Evolutionary conservation across 2,888 invertebrate genomes (phyloP).

Genomic region (Apotomis capreana): DNA sequence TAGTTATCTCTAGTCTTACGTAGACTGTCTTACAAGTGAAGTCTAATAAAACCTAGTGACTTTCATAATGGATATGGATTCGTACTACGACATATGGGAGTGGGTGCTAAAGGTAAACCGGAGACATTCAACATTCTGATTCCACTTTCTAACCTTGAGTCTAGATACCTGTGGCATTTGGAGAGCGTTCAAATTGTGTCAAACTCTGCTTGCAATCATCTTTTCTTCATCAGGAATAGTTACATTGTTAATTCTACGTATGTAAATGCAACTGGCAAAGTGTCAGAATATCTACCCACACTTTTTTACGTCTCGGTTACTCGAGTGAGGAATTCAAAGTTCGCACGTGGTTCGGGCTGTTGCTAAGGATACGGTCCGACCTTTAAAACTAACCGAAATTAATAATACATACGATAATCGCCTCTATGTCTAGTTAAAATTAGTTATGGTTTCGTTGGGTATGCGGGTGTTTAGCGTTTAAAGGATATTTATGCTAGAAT

Average conservation of each 20-base stretch:
- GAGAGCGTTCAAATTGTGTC: constrained; percentile 18
- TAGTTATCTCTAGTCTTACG: constrained; percentile 42
- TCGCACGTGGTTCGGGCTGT: constrained; percentile 35
- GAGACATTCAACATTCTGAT: constrained; percentile 37
- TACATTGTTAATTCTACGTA: not conserved
- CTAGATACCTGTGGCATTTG: constrained; percentile 27
- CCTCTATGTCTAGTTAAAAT: constrained; percentile 7
- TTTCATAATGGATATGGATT: constrained; percentile 60
- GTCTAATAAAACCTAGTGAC: constrained; percentile 36
- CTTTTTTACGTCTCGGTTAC: constrained; percentile 6
- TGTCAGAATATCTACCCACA: constrained; percentile 4
- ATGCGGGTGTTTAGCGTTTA: not conserved
- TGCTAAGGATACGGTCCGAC: constrained; percentile 26
- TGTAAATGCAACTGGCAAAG: constrained; percentile 20
- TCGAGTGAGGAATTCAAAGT: not conserved
- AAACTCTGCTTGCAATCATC: not conserved
- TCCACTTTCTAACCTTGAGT: constrained; percentile 25
- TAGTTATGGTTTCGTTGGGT: not conserved
- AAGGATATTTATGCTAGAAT: not conserved
- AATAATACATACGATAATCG: constrained; percentile 27
- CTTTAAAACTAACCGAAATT: not conserved
- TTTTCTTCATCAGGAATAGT: not conserved
- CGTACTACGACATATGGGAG: constrained; percentile 64
- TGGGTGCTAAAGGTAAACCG: constrained; percentile 64
- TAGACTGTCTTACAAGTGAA: constrained; percentile 5